A percentile compares a stretch with the other conserved stretches of the same genome.
Evolutionary conservation across 2,888 invertebrate species (phyloP).

Genomic region (Strigamia maritima): DNA sequence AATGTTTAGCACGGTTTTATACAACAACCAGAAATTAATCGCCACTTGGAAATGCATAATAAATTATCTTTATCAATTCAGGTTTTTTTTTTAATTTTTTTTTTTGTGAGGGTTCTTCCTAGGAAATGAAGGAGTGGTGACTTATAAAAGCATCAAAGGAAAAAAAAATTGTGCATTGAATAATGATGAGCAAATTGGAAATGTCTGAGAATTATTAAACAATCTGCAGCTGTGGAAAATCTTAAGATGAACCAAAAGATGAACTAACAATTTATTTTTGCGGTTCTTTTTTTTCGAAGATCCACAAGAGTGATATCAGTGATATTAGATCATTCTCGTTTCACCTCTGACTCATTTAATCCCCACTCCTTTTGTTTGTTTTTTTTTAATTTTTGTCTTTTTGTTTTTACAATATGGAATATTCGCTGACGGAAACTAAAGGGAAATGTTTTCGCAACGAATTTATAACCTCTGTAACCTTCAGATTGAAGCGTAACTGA

Average conservation of each 20-base stretch:
- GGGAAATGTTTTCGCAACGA: slow-evolving; percentile 11
- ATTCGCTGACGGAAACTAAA: background rate
- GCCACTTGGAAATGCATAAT: background rate
- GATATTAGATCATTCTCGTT: background rate
- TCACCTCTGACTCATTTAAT: background rate
- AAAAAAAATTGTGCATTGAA: background rate
- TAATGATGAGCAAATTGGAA: background rate
- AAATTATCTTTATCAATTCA: background rate
- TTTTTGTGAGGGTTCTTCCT: background rate
- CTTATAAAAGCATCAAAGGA: background rate
- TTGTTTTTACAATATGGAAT: background rate
- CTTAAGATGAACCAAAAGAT: background rate
- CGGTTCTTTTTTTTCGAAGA: background rate
- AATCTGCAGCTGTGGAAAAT: background rate
- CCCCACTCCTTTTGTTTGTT: background rate
- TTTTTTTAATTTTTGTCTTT: background rate
- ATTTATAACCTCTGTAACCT: background rate
- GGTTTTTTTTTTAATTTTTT: background rate
- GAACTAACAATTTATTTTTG: background rate
- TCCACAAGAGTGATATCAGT: background rate
- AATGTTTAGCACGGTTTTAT: background rate
- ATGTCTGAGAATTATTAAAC: background rate
- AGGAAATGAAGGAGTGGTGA: slow-evolving; percentile 1
- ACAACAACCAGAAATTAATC: background rate
- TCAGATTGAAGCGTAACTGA: background rate